Evolutionary conservation across 92 coral and sea anemone genomes (phyloP).

Genomic region (Zoanthus gigantus): DNA sequence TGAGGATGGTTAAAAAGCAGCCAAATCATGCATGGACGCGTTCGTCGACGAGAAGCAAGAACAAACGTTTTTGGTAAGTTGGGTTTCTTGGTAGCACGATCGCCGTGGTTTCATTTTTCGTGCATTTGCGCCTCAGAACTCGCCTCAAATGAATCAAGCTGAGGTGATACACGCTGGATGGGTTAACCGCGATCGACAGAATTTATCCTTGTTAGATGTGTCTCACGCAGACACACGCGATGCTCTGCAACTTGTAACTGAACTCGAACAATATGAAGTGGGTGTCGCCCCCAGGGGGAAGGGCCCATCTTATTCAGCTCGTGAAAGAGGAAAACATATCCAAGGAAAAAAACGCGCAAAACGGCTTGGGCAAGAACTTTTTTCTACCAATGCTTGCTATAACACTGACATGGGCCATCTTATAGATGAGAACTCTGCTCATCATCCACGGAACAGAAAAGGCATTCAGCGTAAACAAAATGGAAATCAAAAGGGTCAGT

Average conservation of each 20-base stretch:
- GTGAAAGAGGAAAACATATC: neutral
- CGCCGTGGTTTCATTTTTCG: conserved; percentile 62
- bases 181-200: conserved; percentile 56
- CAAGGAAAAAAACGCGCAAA: conserved; percentile 9
- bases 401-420: conserved; percentile 21
- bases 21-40: conserved; percentile 6
- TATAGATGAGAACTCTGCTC: conserved; percentile 30
- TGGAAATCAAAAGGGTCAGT: conserved; percentile 22
- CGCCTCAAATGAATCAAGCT: conserved; percentile 75
- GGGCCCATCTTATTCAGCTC: conserved; percentile 22
- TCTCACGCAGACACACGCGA: conserved; percentile 25
- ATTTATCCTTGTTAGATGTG: conserved; percentile 10
- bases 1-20: conserved; percentile 6
- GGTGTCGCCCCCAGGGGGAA: conserved; percentile 25
- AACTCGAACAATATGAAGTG: conserved; percentile 8
- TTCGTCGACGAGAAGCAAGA: conserved; percentile 11
- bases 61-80: conserved; percentile 5
- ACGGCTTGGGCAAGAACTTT: conserved; percentile 28
- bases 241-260: conserved; percentile 27
- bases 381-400: conserved; percentile 1
- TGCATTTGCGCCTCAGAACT: conserved; percentile 53
- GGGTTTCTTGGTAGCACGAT: conserved; percentile 24
- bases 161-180: conserved; percentile 74
- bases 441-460: conserved; percentile 12
- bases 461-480: conserved; percentile 7